Evolutionary conservation across 2,888 invertebrate species (phyloP).

Genomic region (Lepidocyrtinus sp.): DNA sequence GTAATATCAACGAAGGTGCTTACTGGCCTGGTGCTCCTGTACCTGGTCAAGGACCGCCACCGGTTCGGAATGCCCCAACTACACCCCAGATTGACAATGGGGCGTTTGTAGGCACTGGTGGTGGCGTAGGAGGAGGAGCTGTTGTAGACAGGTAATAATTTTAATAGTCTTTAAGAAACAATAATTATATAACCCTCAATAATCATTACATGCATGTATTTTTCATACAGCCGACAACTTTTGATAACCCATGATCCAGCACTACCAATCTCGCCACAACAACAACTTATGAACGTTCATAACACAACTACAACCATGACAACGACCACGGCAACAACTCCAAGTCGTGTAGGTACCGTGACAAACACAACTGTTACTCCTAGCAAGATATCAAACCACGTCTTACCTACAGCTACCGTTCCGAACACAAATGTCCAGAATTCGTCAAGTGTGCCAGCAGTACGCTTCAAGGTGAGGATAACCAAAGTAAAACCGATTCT

Average conservation of each 20-base stretch:
- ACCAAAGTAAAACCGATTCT: slow-evolving; percentile 95
- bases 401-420: not conserved
- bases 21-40: not conserved
- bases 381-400: not conserved
- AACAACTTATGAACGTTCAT: slow-evolving; percentile 3
- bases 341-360: not conserved
- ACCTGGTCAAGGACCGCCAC: not conserved
- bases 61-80: not conserved
- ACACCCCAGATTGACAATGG: slow-evolving; percentile 1
- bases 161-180: not conserved
- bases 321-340: not conserved
- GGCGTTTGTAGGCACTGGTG: slow-evolving; percentile 1
- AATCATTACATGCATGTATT: not conserved
- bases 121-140: not conserved
- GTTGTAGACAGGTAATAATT: not conserved
- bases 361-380: not conserved
- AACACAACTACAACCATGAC: not conserved
- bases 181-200: not conserved
- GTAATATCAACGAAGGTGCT: slow-evolving; percentile 15
- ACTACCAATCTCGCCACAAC: slow-evolving; percentile 19
- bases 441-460: slow-evolving; percentile 44
- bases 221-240: slow-evolving; percentile 16
- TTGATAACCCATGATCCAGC: slow-evolving; percentile 42
- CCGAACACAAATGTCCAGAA: not conserved
- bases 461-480: slow-evolving; percentile 83